Evolutionary conservation across 2,113 vertebrate species (phyloP).

Genomic region (Menura novaehollandiae): DNA sequence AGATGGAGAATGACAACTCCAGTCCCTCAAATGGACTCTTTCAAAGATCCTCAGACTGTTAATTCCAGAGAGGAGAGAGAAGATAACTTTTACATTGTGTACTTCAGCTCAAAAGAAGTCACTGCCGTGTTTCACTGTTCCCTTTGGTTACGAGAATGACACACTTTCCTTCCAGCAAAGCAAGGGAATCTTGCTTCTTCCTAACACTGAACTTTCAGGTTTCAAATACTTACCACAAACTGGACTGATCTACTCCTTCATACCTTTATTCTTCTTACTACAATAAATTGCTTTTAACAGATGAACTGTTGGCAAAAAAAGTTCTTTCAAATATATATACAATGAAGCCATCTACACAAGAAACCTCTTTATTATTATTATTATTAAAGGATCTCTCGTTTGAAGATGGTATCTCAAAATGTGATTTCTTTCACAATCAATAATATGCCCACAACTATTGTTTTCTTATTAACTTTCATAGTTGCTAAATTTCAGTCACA

Average conservation of each 20-base stretch:
- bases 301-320: neutral
- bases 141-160: neutral
- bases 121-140: neutral
- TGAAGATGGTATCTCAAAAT: neutral
- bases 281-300: neutral
- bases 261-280: neutral
- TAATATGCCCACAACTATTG: neutral
- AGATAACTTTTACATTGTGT: neutral
- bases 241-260: neutral
- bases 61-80: neutral
- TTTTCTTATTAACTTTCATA: neutral
- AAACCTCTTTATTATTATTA: neutral
- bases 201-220: neutral
- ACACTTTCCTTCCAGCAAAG: neutral
- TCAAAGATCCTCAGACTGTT: neutral
- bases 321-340: neutral
- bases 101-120: neutral
- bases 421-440: neutral
- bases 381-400: neutral
- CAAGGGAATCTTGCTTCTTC: neutral
- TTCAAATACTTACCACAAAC: neutral
- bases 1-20: conserved; percentile 8
- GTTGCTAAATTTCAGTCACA: neutral
- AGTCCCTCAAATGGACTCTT: neutral
- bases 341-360: neutral